These are phyloP conservation scores for Catamblyrhynchus diadema DNA, from an alignment of 2,797 vertebrate species.

Conservation along the genomic window DNA sequence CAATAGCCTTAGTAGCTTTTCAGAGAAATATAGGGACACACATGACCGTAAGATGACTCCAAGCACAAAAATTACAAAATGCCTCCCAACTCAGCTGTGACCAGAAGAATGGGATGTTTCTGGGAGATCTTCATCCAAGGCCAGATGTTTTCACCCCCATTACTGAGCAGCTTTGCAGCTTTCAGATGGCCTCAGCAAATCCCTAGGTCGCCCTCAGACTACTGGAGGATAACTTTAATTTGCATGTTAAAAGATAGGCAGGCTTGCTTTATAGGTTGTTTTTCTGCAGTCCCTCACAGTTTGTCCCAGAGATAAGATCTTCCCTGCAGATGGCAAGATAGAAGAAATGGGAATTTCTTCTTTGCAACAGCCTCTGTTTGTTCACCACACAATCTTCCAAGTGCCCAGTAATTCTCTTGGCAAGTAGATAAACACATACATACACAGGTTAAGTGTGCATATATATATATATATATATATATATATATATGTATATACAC, in stretches of 20 bases:
- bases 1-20: neutral
- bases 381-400: conserved; percentile 58
- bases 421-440: neutral
- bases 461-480: too few species aligned
- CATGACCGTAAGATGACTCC: neutral
- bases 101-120: conserved; percentile 76
- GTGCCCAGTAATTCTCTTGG: conserved; percentile 51
- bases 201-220: conserved; percentile 80
- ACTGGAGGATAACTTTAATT: conserved; percentile 83
- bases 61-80: conserved; percentile 40
- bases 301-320: conserved; percentile 60
- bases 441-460: neutral
- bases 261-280: conserved; percentile 77
- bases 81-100: conserved; percentile 77
- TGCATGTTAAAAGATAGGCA: conserved; percentile 83
- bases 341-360: conserved; percentile 68
- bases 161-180: conserved; percentile 29
- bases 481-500: too few species aligned
- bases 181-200: conserved; percentile 71
- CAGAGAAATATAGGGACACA: neutral
- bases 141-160: conserved; percentile 59
- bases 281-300: conserved; percentile 62
- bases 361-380: conserved; percentile 58
- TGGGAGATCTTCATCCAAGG: conserved; percentile 79
- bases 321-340: conserved; percentile 48